Evolutionary conservation across 2,888 invertebrate genomes (phyloP).

Genomic region (Arrhopalites spinosus): DNA sequence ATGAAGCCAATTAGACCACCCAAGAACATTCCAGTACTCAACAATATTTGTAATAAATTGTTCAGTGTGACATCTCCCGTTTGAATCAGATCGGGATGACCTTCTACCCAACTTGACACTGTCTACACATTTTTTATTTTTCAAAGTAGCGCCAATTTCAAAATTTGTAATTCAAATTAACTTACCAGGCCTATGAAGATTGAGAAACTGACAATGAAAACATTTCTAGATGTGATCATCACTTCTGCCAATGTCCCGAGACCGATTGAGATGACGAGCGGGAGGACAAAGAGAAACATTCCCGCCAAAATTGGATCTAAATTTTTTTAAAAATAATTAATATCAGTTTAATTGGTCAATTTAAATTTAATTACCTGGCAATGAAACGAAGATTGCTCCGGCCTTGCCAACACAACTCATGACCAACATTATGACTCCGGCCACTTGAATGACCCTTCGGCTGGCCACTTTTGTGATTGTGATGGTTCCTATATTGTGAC

Average conservation of each 20-base stretch:
- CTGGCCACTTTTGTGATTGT: slow-evolving; percentile 84
- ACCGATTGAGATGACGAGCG: slow-evolving; percentile 80
- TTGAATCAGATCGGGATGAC: slow-evolving; percentile 67
- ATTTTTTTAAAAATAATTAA: no score
- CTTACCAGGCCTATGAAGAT: slow-evolving; percentile 77
- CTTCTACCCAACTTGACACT: slow-evolving; percentile 71
- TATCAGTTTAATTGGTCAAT: no score
- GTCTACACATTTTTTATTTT: slow-evolving; percentile 7
- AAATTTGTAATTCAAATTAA: neutral
- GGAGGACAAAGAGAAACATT: slow-evolving; percentile 78
- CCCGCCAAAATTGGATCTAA: slow-evolving; percentile 73
- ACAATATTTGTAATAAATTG: slow-evolving; percentile 71
- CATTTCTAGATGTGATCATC: slow-evolving; percentile 79
- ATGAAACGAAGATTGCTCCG: slow-evolving; percentile 77
- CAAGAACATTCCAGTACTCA: slow-evolving; percentile 77
- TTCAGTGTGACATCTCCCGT: slow-evolving; percentile 71
- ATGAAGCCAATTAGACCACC: slow-evolving; percentile 75
- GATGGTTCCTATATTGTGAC: slow-evolving; percentile 88
- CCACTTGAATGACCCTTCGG: slow-evolving; percentile 78
- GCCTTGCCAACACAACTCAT: slow-evolving; percentile 78
- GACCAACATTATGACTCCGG: slow-evolving; percentile 73
- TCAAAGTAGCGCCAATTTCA: no score
- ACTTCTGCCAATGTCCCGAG: slow-evolving; percentile 79
- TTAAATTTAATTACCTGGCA: slow-evolving; percentile 62
- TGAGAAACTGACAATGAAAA: slow-evolving; percentile 86